Evolutionary conservation across 2,797 vertebrate genomes (phyloP).

Genomic region (Scolopax rusticola): DNA sequence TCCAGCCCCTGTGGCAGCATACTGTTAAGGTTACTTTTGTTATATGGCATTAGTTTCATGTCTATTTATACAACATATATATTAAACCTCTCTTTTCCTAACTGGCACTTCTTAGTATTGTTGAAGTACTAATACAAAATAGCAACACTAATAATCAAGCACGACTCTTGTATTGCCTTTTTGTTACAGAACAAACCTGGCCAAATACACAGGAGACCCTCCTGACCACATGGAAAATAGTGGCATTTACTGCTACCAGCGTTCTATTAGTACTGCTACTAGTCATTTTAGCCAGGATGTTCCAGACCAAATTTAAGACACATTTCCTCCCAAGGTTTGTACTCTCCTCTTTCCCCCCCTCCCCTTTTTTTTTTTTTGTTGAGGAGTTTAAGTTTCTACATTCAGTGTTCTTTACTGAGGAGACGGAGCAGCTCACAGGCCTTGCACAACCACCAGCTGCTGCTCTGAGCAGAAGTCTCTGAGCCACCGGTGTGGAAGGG

Average conservation of each 20-base stretch:
- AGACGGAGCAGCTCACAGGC: neutral
- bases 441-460: neutral
- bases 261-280: constrained; percentile 86
- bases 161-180: constrained; percentile 13
- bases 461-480: neutral
- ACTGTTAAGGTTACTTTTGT: neutral
- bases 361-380: neutral
- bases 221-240: constrained; percentile 89
- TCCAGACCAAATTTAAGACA: constrained; percentile 88
- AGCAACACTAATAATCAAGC: neutral
- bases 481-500: neutral
- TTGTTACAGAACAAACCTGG: constrained; percentile 83
- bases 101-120: neutral
- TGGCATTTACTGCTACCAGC: constrained; percentile 87
- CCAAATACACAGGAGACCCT: constrained; percentile 85
- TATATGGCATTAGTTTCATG: neutral
- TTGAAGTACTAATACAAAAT: neutral
- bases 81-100: neutral
- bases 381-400: neutral
- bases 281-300: constrained; percentile 86
- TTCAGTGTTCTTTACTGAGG: neutral
- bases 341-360: neutral
- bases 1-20: neutral
- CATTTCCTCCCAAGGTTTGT: constrained; percentile 85
- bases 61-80: neutral